These are phyloP conservation scores for Sakesphorus luctuosus DNA, from an alignment of 2,113 vertebrate genomes.

Conservation along the genomic window DNA sequence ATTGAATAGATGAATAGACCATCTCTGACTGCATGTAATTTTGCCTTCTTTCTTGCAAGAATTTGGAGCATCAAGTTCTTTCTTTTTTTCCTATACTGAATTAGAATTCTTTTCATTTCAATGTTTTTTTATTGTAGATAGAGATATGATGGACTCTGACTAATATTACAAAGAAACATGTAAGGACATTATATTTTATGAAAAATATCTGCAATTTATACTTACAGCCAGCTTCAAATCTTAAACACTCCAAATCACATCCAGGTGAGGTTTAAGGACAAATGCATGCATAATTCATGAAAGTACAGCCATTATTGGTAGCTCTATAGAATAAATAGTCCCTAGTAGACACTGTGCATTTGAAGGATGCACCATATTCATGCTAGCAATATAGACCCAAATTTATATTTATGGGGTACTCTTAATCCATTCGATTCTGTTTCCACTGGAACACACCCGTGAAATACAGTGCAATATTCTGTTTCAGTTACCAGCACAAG, in stretches of 20 bases:
- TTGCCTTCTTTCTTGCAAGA: neutral
- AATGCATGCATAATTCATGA: conserved; percentile 56
- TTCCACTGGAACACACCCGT: conserved; percentile 19
- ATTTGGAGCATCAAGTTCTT: neutral
- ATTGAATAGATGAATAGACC: neutral
- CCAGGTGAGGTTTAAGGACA: conserved; percentile 37
- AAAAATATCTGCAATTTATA: conserved; percentile 17
- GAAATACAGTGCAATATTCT: conserved; percentile 23
- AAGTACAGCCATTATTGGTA: neutral
- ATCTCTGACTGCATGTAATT: conserved; percentile 22
- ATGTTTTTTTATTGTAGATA: neutral
- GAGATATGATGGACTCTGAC: neutral
- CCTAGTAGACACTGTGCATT: neutral
- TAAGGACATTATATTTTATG: neutral
- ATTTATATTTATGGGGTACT: conserved; percentile 51
- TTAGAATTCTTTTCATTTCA: neutral
- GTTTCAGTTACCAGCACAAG: conserved; percentile 9
- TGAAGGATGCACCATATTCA: conserved; percentile 49
- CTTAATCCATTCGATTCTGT: conserved; percentile 8
- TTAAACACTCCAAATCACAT: conserved; percentile 9
- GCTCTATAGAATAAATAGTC: conserved; percentile 11
- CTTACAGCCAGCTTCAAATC: neutral
- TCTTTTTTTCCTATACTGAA: neutral
- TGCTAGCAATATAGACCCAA: neutral
- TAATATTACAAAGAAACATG: neutral